Conservation (phyloP, 2,113 vertebrate species). For the Phaethon lepturus region DNA sequence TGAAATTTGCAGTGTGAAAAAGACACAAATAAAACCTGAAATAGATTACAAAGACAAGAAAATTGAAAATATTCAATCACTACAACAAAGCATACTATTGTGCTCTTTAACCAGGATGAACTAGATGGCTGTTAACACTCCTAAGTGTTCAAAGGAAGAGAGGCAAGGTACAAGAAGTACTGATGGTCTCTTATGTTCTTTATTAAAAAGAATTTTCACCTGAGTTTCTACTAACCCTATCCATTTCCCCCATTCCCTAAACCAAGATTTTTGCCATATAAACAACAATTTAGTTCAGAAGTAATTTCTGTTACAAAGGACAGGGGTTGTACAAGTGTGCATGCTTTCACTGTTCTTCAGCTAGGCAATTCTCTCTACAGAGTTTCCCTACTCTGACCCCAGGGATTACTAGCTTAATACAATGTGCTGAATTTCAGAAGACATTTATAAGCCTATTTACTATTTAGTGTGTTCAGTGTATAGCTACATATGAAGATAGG, state of each 20-base stretch:
- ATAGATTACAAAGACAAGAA: not conserved
- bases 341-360: not conserved
- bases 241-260: not conserved
- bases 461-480: not conserved
- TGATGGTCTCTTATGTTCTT: not conserved
- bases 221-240: not conserved
- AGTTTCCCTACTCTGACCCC: not conserved
- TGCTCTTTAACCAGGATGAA: not conserved
- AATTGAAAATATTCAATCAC: not conserved
- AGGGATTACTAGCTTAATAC: not conserved
- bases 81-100: not conserved
- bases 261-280: not conserved
- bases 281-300: not conserved
- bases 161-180: not conserved
- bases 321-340: not conserved
- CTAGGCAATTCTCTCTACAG: not conserved
- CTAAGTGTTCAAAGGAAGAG: not conserved
- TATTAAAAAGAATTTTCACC: not conserved
- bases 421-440: not conserved
- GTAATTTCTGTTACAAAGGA: not conserved
- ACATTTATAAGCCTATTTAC: not conserved
- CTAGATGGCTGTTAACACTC: not conserved
- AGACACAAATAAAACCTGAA: not conserved
- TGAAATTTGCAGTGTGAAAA: not conserved
- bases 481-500: not conserved